These are phyloP conservation scores for Apogon talboti DNA, from an alignment of 2,797 vertebrate species.

Conservation along the genomic window DNA sequence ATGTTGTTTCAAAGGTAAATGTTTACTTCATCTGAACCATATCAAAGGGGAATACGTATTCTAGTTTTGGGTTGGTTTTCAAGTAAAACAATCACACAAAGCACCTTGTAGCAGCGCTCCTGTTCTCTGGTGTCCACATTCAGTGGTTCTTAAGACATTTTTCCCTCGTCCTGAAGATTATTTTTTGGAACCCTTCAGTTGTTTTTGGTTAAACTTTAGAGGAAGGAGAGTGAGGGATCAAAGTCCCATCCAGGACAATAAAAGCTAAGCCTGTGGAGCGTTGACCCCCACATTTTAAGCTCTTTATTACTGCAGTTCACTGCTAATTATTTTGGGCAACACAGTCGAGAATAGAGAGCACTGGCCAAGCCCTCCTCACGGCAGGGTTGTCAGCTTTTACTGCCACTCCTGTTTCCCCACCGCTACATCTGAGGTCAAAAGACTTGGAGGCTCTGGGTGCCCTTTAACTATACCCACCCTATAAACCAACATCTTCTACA, in stretches of 20 bases:
- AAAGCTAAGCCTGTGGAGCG: constrained; percentile 65
- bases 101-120: neutral
- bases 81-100: constrained; percentile 25
- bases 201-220: constrained; percentile 59
- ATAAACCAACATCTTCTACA: constrained; percentile 47
- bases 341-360: constrained; percentile 45
- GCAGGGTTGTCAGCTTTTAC: constrained; percentile 53
- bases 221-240: constrained; percentile 56
- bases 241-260: constrained; percentile 68
- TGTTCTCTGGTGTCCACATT: constrained; percentile 19
- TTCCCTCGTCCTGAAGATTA: constrained; percentile 21
- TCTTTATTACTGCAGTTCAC: constrained; percentile 74
- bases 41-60: neutral
- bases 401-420: constrained; percentile 34
- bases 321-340: constrained; percentile 75
- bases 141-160: constrained; percentile 17
- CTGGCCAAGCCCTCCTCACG: constrained; percentile 43
- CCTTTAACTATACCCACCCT: constrained; percentile 31
- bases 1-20: neutral
- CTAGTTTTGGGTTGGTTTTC: constrained; percentile 17
- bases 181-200: constrained; percentile 33
- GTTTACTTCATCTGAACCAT: constrained; percentile 4
- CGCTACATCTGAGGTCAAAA: constrained; percentile 45
- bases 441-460: constrained; percentile 27
- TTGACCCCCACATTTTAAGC: constrained; percentile 72